Base-by-base conservation (phyloP, 2,797 vertebrate species). In the Philypnodon macrostomus region DNA sequence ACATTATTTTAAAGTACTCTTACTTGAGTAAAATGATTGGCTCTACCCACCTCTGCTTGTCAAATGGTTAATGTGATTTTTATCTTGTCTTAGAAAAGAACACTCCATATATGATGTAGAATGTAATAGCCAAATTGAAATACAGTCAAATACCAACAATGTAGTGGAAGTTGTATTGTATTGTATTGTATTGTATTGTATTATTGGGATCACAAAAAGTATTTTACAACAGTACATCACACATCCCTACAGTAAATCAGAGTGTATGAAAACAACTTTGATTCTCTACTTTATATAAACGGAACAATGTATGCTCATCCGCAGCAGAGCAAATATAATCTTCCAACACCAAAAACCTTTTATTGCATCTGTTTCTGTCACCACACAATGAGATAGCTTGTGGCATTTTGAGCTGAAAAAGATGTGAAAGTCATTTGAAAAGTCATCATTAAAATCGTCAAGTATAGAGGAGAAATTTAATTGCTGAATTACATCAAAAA, bases 401-500 rank as follows among this genome's bases (percentile, higher is more conserved):
- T 47, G 29, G 27, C n/a, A 14, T 18, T n/a, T 45, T 46, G 17
- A 38, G 16, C 7, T 2, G 6, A n/a, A n/a, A n/a, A n/a, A 31
- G 15, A 19, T 24, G n/a, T 19, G 11, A 15, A 31, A 21, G 18
- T 27, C 21, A 3, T 36, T 64, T 54, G 9, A 41, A 55, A 60
- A 52, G 18, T 42, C 12, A n/a, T 48, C 24, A 23, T 48, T 36
- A 47, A 46, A 60, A 24, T 15, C n/a, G n/a, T n/a, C n/a, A n/a
- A 52, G 17, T 42, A 29, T 1, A 5, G 13, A 53, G 26, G 16
- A 37, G 4, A 23, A 26, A 45, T 49, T 62, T 51, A 42, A 57
- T 57, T 48, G 26, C 27, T 13, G 15, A 49, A 34, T 54, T 17
- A 32, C 23, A 56, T 48, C 23, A 54, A 59, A 51, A 35, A 41